phyloP scores from a whole-genome alignment of 2,797 vertebrate species.

The Kryptolebias ocellatus region DNA sequence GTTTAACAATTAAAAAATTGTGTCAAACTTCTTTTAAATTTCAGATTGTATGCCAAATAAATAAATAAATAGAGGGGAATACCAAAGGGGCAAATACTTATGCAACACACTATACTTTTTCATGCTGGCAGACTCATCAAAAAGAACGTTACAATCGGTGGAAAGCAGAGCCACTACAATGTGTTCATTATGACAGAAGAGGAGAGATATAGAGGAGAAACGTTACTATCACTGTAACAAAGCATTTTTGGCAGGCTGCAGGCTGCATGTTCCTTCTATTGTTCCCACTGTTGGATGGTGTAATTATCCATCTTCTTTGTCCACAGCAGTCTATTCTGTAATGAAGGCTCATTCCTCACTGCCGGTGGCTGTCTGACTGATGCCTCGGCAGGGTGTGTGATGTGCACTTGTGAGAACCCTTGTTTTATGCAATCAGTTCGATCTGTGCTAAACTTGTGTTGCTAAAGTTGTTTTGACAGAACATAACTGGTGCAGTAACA shows the following conservation, averaged over 20 bases:
- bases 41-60: too few species aligned
- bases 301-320: conserved; percentile 68
- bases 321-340: conserved; percentile 53
- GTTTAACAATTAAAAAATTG: too few species aligned
- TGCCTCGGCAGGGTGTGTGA: conserved; percentile 4
- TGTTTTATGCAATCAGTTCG: not conserved
- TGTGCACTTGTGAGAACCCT: not conserved
- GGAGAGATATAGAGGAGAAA: conserved; percentile 20
- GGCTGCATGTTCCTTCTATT: conserved; percentile 58
- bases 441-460: not conserved
- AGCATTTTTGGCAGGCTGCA: conserved; percentile 46
- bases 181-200: conserved; percentile 39
- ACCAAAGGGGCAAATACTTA: too few species aligned
- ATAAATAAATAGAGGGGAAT: too few species aligned
- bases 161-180: conserved; percentile 21
- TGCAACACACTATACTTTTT: too few species aligned
- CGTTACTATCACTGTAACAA: conserved; percentile 28
- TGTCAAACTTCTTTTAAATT: too few species aligned
- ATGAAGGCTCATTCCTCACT: conserved; percentile 67
- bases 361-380: conserved; percentile 25
- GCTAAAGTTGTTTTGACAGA: conserved; percentile 29
- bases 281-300: conserved; percentile 45
- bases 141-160: conserved; percentile 5
- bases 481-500: conserved; percentile 8
- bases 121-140: conserved; percentile 23